A percentile compares a stretch with the other conserved stretches of the same genome.
These are phyloP conservation scores for Nasonovia ribisnigri DNA, from an alignment of 2,888 invertebrate genomes.

Conservation along the genomic window DNA sequence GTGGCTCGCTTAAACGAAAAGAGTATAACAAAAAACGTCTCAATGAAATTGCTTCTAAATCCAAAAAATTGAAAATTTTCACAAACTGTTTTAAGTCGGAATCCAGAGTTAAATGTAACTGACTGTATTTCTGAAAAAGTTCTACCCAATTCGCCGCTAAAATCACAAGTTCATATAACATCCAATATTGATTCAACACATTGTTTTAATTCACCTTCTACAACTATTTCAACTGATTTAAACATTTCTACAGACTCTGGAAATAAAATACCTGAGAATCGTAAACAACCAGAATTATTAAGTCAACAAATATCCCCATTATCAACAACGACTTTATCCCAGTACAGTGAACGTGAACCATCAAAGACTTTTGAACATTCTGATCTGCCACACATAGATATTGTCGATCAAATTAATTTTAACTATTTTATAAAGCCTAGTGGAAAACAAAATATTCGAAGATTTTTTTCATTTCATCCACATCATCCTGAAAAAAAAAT, in stretches of 20 bases:
- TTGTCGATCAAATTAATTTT: slow-evolving; percentile 35
- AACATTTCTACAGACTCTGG: background rate
- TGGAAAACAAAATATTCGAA: slow-evolving; percentile 26
- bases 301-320: too few species aligned
- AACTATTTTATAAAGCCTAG: slow-evolving; percentile 34
- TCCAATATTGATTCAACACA: background rate
- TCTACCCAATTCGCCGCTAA: background rate
- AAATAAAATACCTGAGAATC: background rate
- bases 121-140: background rate
- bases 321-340: background rate
- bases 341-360: background rate
- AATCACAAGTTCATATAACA: too few species aligned
- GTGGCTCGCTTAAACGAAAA: slow-evolving; percentile 4
- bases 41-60: background rate
- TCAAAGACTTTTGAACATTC: background rate
- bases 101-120: background rate
- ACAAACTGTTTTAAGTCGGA: background rate
- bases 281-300: background rate
- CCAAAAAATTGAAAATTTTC: background rate
- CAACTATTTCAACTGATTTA: slow-evolving; percentile 4
- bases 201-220: slow-evolving; percentile 1
- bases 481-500: slow-evolving; percentile 21
- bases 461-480: slow-evolving; percentile 36
- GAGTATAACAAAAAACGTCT: background rate
- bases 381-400: background rate